Evolutionary conservation across 92 coral and sea anemone species (phyloP).

Genomic region (Porites evermanni): DNA sequence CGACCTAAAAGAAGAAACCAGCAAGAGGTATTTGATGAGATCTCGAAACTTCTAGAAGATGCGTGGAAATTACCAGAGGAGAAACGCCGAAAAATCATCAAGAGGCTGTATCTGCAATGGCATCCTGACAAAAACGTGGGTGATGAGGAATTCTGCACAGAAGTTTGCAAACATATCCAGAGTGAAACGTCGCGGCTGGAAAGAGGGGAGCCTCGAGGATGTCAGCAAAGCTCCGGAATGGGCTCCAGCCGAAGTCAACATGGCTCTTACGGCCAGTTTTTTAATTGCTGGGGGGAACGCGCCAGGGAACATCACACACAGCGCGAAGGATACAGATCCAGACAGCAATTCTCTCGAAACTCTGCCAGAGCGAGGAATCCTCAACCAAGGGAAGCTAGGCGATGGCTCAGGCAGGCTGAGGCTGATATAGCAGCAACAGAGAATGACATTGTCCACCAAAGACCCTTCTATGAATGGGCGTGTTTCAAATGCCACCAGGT

Average conservation of each 20-base stretch:
- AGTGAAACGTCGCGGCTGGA: constrained; percentile 55
- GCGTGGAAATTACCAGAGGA: constrained; percentile 70
- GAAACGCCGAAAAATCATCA: constrained; percentile 52
- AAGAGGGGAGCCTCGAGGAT: background rate
- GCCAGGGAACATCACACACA: constrained; percentile 40
- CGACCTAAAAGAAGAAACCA: constrained; percentile 8
- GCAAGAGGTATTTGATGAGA: constrained; percentile 50
- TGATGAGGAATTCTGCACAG: constrained; percentile 69
- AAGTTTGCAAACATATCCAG: constrained; percentile 64
- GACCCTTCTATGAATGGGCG: constrained; percentile 72
- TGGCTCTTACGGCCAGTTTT: constrained; percentile 28
- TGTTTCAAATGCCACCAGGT: constrained; percentile 85
- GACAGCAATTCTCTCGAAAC: background rate
- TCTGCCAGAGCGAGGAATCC: constrained; percentile 39
- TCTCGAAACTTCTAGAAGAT: constrained; percentile 55
- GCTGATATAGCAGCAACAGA: constrained; percentile 59
- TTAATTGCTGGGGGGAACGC: constrained; percentile 41
- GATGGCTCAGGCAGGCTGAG: constrained; percentile 73
- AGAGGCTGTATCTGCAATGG: constrained; percentile 71
- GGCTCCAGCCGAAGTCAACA: background rate
- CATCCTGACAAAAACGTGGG: constrained; percentile 81
- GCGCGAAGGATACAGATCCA: constrained; percentile 24
- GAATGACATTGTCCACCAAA: constrained; percentile 15
- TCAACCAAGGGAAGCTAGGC: constrained; percentile 67
- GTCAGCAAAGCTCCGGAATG: background rate